A percentile compares a stretch with the other conserved stretches of the same genome.
Conservation (phyloP, 2,113 vertebrate genomes). For the Taxidea taxus region DNA sequence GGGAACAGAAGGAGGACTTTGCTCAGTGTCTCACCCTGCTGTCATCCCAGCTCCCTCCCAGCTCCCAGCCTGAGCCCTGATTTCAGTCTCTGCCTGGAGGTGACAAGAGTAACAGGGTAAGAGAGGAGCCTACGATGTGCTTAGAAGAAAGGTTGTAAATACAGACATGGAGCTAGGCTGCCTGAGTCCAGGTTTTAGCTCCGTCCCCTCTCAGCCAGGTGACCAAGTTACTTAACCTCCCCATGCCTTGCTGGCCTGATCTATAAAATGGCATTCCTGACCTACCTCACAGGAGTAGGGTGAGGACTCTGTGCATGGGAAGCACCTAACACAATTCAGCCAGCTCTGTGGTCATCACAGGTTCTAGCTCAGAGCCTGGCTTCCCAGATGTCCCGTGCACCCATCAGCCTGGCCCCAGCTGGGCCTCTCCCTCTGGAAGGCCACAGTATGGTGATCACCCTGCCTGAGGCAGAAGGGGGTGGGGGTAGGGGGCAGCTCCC, state of each 20-base stretch:
- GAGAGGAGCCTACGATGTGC: fast-evolving
- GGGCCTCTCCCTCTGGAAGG: neutral
- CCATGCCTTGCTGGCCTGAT: neutral
- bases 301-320: neutral
- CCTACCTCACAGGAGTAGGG: neutral
- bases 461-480: neutral
- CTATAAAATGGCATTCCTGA: neutral
- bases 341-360: neutral
- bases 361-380: neutral
- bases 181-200: neutral
- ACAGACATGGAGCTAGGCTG: neutral
- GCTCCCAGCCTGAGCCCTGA: neutral
- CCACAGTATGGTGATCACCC: neutral
- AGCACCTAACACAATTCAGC: slow-evolving; percentile 10
- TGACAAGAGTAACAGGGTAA: neutral
- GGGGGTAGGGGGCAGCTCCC: neutral
- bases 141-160: neutral
- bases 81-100: neutral
- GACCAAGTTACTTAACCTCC: neutral
- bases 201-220: neutral
- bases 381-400: neutral
- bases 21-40: neutral
- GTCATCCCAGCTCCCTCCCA: neutral
- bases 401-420: neutral
- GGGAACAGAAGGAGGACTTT: neutral